phyloP scores from a whole-genome alignment of 2,888 invertebrate genomes.

The Melolontha melolontha region DNA sequence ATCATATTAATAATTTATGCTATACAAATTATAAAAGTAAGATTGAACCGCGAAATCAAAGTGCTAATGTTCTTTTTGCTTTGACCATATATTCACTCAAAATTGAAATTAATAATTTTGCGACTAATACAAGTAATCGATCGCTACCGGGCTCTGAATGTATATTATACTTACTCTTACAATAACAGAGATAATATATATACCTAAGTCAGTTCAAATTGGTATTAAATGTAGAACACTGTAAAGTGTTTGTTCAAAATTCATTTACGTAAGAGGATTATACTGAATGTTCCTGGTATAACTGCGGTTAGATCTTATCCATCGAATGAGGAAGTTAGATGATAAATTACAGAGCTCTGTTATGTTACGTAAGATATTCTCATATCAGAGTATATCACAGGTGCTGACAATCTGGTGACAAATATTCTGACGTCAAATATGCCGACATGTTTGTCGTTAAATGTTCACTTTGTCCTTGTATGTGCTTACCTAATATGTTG shows the following conservation, averaged over 20 bases:
- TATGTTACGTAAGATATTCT: conserved; percentile 21
- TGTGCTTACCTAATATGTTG: not conserved
- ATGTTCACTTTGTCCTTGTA: not conserved
- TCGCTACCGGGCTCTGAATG: too few species aligned
- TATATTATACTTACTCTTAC: too few species aligned
- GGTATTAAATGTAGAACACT: conserved; percentile 24
- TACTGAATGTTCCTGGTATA: conserved; percentile 20
- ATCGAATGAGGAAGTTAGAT: conserved; percentile 29
- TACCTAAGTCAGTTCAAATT: conserved; percentile 1
- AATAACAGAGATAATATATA: not conserved
- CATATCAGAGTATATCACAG: conserved; percentile 25
- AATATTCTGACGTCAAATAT: conserved; percentile 20
- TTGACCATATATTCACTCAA: too few species aligned
- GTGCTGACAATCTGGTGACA: conserved; percentile 36
- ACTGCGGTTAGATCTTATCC: conserved; percentile 17
- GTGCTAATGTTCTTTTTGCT: too few species aligned
- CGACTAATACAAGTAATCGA: too few species aligned
- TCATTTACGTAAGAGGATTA: conserved; percentile 38
- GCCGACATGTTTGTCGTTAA: conserved; percentile 20
- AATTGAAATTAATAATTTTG: too few species aligned
- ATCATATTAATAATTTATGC: too few species aligned
- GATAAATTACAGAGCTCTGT: conserved; percentile 32
- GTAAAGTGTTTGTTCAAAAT: conserved; percentile 8
- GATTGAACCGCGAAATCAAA: too few species aligned
- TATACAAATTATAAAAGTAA: too few species aligned